Conservation (phyloP, 2,797 vertebrate species). For the Enteromius viviparus region DNA sequence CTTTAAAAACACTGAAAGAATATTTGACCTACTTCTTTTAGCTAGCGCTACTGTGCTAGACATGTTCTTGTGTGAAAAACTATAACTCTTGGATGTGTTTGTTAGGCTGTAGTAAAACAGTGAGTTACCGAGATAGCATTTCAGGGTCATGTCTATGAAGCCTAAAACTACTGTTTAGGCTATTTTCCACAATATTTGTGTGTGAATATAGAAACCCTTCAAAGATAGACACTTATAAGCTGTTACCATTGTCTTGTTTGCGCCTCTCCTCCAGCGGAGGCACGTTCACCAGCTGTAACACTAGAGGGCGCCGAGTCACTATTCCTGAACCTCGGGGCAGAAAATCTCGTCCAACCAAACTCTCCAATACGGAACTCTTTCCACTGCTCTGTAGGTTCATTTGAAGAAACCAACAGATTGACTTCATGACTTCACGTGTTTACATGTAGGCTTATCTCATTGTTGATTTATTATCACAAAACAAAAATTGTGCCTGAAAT, state of each 20-base stretch:
- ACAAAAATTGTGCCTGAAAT: too few species aligned
- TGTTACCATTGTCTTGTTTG: slow-evolving; percentile 74
- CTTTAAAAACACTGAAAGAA: background rate
- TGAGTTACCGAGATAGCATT: background rate
- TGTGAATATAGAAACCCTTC: background rate
- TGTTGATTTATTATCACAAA: background rate
- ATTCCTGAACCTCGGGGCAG: slow-evolving; percentile 83
- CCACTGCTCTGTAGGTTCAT: slow-evolving; percentile 80
- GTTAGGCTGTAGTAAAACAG: background rate
- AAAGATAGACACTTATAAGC: background rate
- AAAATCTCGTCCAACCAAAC: slow-evolving; percentile 82
- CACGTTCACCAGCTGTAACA: slow-evolving; percentile 82
- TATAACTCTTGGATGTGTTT: background rate
- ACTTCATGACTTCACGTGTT: background rate
- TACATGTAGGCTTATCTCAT: background rate
- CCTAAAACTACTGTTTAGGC: background rate
- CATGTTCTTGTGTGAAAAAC: too few species aligned
- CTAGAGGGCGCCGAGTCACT: slow-evolving; percentile 83
- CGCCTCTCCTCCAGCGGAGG: slow-evolving; percentile 72
- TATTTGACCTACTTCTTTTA: background rate
- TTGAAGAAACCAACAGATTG: background rate
- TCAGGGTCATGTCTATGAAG: background rate
- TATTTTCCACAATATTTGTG: too few species aligned
- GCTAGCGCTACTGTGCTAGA: background rate
- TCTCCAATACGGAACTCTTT: slow-evolving; percentile 85